Percentiles rank a stretch among this genome's conserved stretches.
These are phyloP conservation scores for Lycia hirtaria DNA, from an alignment of 2,888 invertebrate genomes.

Conservation along the genomic window DNA sequence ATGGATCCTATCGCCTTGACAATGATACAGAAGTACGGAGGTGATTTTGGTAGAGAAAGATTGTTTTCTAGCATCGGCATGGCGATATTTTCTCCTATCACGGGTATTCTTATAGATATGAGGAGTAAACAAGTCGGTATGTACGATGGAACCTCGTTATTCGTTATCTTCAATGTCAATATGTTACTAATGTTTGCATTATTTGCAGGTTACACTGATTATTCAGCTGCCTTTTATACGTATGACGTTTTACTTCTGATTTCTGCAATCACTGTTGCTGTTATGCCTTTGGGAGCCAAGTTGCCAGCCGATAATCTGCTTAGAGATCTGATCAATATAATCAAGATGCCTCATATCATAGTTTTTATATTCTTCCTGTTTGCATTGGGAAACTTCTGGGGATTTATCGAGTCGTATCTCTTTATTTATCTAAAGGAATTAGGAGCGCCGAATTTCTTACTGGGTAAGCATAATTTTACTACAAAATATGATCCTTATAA, in stretches of 20 bases:
- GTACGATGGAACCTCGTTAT: conserved; percentile 65
- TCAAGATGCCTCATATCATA: conserved; percentile 92
- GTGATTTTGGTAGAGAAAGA: conserved; percentile 92
- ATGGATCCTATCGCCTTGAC: conserved; percentile 95
- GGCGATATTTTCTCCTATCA: conserved; percentile 93
- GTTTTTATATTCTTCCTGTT: conserved; percentile 93
- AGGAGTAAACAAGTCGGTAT: conserved; percentile 85
- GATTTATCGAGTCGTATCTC: conserved; percentile 95
- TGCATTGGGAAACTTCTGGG: conserved; percentile 94
- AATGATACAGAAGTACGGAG: conserved; percentile 93
- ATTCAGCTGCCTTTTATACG: conserved; percentile 94
- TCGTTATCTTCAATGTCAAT: conserved; percentile 78
- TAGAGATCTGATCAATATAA: conserved; percentile 89
- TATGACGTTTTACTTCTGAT: conserved; percentile 90
- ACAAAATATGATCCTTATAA: too few species aligned
- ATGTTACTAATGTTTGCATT: conserved; percentile 55
- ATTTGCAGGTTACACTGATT: conserved; percentile 90
- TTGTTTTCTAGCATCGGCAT: conserved; percentile 93
- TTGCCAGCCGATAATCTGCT: conserved; percentile 92
- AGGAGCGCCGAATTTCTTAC: conserved; percentile 92
- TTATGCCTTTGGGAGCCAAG: conserved; percentile 92
- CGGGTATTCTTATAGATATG: conserved; percentile 91
- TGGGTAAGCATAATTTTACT: conserved; percentile 85
- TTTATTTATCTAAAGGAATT: conserved; percentile 94
- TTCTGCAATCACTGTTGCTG: conserved; percentile 89